Evolutionary conservation across 2,888 invertebrate genomes (phyloP).

Genomic region (Alloplasta piceator): DNA sequence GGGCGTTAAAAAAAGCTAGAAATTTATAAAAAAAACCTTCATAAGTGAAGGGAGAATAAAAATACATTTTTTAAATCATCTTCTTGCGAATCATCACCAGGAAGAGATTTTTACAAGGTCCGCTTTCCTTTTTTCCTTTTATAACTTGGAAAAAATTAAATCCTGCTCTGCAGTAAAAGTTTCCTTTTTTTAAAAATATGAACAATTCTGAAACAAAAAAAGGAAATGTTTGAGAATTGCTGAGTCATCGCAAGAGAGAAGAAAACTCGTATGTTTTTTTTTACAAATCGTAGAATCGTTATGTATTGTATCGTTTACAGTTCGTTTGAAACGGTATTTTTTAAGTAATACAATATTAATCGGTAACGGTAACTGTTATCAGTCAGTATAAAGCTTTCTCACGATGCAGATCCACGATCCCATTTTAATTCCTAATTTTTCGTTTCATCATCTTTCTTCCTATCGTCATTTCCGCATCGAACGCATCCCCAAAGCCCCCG

Average conservation of each 20-base stretch:
- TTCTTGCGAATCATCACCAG: too few species aligned
- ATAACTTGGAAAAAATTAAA: too few species aligned
- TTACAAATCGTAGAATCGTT: conserved; percentile 74
- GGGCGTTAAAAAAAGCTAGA: too few species aligned
- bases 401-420: conserved; percentile 4
- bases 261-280: conserved; percentile 47
- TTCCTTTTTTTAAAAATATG: too few species aligned
- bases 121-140: too few species aligned
- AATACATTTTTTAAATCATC: conserved; percentile 2
- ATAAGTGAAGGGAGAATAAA: not conserved
- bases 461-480: not conserved
- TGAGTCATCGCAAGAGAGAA: conserved; percentile 6
- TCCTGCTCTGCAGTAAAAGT: too few species aligned
- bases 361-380: conserved; percentile 69
- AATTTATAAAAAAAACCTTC: not conserved
- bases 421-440: not conserved
- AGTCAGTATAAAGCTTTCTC: conserved; percentile 47
- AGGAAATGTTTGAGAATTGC: too few species aligned
- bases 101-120: too few species aligned
- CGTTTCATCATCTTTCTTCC: not conserved
- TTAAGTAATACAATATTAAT: conserved; percentile 71
- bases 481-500: not conserved
- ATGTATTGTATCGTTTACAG: conserved; percentile 67
- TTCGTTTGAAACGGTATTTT: conserved; percentile 50
- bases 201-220: too few species aligned